Conservation (phyloP, 2,797 vertebrate species). For the Artibeus jamaicensis region DNA sequence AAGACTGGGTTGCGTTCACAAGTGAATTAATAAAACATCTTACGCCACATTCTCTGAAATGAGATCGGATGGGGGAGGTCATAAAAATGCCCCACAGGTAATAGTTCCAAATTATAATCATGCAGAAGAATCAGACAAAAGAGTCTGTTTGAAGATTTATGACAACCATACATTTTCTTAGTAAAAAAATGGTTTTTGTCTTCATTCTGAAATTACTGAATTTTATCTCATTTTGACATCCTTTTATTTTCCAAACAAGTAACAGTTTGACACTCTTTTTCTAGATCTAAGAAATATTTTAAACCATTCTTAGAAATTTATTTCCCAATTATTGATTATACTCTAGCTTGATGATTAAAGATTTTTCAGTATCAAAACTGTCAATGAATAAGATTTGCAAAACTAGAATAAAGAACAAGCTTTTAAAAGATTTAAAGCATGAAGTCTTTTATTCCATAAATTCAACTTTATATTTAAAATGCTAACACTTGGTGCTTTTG, state of each 20-base stretch:
- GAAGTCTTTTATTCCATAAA: neutral
- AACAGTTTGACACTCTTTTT: constrained; percentile 37
- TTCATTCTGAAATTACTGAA: constrained; percentile 70
- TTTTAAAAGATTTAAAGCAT: constrained; percentile 28
- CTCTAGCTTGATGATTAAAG: neutral
- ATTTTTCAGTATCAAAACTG: neutral
- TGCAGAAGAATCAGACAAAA: constrained; percentile 74
- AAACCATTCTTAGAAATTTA: neutral
- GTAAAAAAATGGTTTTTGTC: constrained; percentile 57
- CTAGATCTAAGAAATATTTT: neutral
- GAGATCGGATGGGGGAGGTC: constrained; percentile 64
- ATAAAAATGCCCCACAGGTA: constrained; percentile 63
- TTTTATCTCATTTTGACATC: constrained; percentile 26
- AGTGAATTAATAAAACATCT: constrained; percentile 77
- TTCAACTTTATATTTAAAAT: constrained; percentile 2
- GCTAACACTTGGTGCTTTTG: neutral
- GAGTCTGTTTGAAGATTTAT: constrained; percentile 71
- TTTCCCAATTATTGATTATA: neutral
- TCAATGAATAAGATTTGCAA: neutral
- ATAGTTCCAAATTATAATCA: constrained; percentile 78
- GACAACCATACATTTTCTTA: constrained; percentile 67
- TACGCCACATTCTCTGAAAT: constrained; percentile 76
- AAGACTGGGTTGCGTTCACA: constrained; percentile 77
- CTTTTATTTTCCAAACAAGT: constrained; percentile 19
- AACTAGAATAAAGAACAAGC: constrained; percentile 19